These are phyloP conservation scores for Miichthys miiuy DNA, from an alignment of 2,797 vertebrate genomes.

Conservation along the genomic window DNA sequence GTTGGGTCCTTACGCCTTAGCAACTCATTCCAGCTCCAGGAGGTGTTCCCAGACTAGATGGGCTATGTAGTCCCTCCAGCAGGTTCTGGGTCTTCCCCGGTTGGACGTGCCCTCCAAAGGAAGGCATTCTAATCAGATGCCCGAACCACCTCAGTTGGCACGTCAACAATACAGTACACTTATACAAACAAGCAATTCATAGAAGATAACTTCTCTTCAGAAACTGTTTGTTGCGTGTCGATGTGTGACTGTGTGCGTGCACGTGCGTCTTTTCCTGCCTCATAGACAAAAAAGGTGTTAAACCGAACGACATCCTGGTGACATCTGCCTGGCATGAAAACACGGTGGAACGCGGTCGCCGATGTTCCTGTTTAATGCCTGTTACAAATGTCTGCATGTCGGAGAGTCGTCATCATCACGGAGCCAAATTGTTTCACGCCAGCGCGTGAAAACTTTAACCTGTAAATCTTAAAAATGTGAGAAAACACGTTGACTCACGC, in stretches of 20 bases:
- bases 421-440: constrained; percentile 31
- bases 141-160: too few relatives aligned
- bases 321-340: constrained; percentile 31
- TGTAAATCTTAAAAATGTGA: constrained; percentile 32
- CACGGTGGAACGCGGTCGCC: constrained; percentile 27
- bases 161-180: too few relatives aligned
- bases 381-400: constrained; percentile 34
- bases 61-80: too few relatives aligned
- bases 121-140: too few relatives aligned
- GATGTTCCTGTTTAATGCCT: constrained; percentile 26
- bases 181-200: too few relatives aligned
- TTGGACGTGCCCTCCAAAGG: too few relatives aligned
- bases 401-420: neutral
- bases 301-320: constrained; percentile 20
- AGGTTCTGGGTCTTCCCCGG: too few relatives aligned
- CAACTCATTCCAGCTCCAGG: too few relatives aligned
- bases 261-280: neutral
- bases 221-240: neutral
- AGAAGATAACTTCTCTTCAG: too few relatives aligned
- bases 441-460: constrained; percentile 35
- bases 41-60: too few relatives aligned
- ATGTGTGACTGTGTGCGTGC: neutral
- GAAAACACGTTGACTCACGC: constrained; percentile 37
- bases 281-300: constrained; percentile 9
- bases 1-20: too few relatives aligned